Evolutionary conservation across 2,113 vertebrate species (phyloP).

Genomic region (Bucco capensis): DNA sequence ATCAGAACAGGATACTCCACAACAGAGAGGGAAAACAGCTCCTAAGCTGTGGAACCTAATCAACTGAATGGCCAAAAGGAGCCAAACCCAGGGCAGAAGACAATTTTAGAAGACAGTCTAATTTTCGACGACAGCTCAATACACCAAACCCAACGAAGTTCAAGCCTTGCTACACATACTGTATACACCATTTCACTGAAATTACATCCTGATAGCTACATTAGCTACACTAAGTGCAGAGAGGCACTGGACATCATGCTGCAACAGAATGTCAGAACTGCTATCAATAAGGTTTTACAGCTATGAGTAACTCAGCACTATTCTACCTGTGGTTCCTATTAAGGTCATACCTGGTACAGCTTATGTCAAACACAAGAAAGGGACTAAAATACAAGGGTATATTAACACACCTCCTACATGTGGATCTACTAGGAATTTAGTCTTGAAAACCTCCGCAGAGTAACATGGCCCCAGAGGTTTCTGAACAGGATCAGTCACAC

Average conservation of each 20-base stretch:
- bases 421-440: slow-evolving; percentile 8
- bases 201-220: slow-evolving; percentile 83
- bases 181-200: slow-evolving; percentile 80
- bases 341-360: slow-evolving; percentile 56
- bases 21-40: slow-evolving; percentile 71
- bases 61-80: neutral
- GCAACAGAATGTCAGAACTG: slow-evolving; percentile 77
- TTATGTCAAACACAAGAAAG: slow-evolving; percentile 63
- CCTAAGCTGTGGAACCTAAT: slow-evolving; percentile 63
- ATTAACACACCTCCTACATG: slow-evolving; percentile 31
- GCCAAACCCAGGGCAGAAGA: slow-evolving; percentile 24
- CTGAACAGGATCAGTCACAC: slow-evolving; percentile 27
- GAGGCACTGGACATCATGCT: slow-evolving; percentile 91
- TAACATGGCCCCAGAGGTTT: neutral
- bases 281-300: slow-evolving; percentile 69
- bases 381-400: slow-evolving; percentile 45
- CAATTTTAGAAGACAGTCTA: slow-evolving; percentile 61
- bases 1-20: slow-evolving; percentile 62
- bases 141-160: slow-evolving; percentile 63
- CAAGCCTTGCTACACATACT: slow-evolving; percentile 72
- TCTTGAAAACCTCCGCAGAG: slow-evolving; percentile 32
- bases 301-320: slow-evolving; percentile 66
- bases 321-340: slow-evolving; percentile 64
- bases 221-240: slow-evolving; percentile 89
- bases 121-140: slow-evolving; percentile 72